phyloP scores from a whole-genome alignment of 2,888 invertebrate genomes.

The Andrena bicolor region DNA sequence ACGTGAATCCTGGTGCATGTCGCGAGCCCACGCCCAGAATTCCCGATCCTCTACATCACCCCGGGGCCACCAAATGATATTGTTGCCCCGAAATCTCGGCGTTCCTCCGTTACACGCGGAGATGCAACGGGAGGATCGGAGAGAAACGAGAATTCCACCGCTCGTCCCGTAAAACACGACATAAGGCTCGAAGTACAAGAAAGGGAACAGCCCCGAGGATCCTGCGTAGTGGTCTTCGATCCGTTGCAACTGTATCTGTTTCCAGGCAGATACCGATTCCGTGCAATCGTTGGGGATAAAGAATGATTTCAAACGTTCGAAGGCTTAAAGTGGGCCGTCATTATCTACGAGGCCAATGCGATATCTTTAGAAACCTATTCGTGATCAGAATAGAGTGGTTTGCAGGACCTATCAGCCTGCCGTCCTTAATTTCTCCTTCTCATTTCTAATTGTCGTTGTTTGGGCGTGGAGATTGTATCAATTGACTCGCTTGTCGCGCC shows the following conservation, averaged over 20 bases:
- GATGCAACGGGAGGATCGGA: constrained; percentile 44
- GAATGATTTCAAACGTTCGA: neutral
- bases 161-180: constrained; percentile 56
- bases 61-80: constrained; percentile 73
- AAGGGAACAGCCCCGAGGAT: constrained; percentile 52
- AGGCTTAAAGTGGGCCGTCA: too few relatives aligned
- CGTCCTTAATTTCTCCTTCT: constrained; percentile 13
- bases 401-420: constrained; percentile 21
- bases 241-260: constrained; percentile 38
- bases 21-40: constrained; percentile 80
- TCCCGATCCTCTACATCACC: constrained; percentile 80
- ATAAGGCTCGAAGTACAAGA: constrained; percentile 56
- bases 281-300: neutral
- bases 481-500: constrained; percentile 54
- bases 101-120: constrained; percentile 50
- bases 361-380: constrained; percentile 4
- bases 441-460: constrained; percentile 37
- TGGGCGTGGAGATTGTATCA: constrained; percentile 64
- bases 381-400: constrained; percentile 59
- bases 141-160: constrained; percentile 49
- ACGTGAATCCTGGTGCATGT: constrained; percentile 78
- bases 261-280: neutral
- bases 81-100: constrained; percentile 73
- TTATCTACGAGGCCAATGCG: too few relatives aligned
- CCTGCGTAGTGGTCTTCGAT: constrained; percentile 21